A percentile compares a stretch with the other conserved stretches of the same genome.
These are phyloP conservation scores for Scaptomyza flava DNA, from an alignment of 2,888 invertebrate genomes.

Conservation along the genomic window DNA sequence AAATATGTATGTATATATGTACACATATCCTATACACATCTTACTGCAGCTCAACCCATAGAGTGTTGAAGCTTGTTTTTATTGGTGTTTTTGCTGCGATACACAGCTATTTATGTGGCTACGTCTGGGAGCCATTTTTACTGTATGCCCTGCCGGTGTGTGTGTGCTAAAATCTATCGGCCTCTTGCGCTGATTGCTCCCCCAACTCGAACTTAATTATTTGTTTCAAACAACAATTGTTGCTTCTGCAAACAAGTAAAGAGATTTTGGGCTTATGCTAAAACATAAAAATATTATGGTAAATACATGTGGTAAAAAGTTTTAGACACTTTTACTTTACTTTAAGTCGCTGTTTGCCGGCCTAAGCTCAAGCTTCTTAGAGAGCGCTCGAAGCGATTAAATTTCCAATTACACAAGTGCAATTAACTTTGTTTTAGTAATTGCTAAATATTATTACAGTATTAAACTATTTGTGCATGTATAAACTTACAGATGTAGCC, in stretches of 20 bases:
- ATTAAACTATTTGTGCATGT: too few species aligned
- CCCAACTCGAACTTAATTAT: constrained; percentile 30
- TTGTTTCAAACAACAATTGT: constrained; percentile 29
- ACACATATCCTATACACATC: constrained; percentile 24
- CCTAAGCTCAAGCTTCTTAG: too few species aligned
- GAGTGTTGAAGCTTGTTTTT: constrained; percentile 18
- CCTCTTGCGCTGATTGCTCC: constrained; percentile 25
- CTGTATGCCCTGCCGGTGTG: constrained; percentile 8
- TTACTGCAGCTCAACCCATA: constrained; percentile 42
- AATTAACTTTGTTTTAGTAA: too few species aligned
- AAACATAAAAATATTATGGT: too few species aligned
- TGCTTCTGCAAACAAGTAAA: constrained; percentile 13
- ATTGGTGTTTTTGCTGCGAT: constrained; percentile 24
- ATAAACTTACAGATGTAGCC: too few species aligned
- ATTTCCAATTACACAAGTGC: too few species aligned
- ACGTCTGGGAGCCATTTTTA: constrained; percentile 10
- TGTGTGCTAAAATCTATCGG: constrained; percentile 19
- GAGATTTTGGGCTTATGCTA: neutral
- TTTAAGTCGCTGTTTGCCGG: too few species aligned
- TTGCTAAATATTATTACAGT: too few species aligned
- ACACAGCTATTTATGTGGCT: constrained; percentile 22
- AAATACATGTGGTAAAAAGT: too few species aligned
- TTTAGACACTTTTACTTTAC: too few species aligned
- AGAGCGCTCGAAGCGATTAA: too few species aligned
- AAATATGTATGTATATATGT: constrained; percentile 34